A percentile compares a stretch with the other conserved stretches of the same genome.
Evolutionary conservation across 2,888 invertebrate species (phyloP).

Genomic region (Pristionchus fissidentatus): DNA sequence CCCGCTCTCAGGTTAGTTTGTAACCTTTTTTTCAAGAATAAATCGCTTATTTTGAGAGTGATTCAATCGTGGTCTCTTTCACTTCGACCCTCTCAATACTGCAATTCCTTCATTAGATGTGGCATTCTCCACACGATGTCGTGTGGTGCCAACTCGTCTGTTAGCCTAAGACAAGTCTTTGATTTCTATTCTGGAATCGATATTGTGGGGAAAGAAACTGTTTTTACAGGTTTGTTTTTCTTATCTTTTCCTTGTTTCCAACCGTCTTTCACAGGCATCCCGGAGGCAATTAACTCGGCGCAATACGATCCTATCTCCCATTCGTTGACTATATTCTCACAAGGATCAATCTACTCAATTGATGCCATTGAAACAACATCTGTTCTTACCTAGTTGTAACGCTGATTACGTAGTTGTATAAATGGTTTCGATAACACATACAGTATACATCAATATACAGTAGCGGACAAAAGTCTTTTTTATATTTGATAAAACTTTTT

Average conservation of each 20-base stretch:
- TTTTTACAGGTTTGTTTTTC: neutral
- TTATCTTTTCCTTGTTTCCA: too few species aligned
- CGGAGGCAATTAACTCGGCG: neutral
- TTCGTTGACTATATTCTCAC: conserved; percentile 29
- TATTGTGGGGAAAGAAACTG: conserved; percentile 2
- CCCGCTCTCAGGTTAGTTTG: conserved; percentile 40
- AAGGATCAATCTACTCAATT: conserved; percentile 33
- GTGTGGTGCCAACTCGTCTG: neutral
- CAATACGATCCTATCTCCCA: conserved; percentile 40
- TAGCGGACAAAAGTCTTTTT: too few species aligned
- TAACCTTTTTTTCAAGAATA: neutral
- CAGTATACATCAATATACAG: too few species aligned
- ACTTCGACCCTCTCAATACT: neutral
- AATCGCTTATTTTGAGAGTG: neutral
- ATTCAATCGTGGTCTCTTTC: conserved; percentile 9
- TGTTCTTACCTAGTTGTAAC: too few species aligned
- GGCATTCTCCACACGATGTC: conserved; percentile 26
- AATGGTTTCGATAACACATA: too few species aligned
- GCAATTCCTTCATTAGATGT: conserved; percentile 36
- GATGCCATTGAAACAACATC: neutral
- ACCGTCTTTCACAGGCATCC: too few species aligned
- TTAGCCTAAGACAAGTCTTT: neutral
- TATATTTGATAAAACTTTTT: too few species aligned
- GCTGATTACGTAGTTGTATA: too few species aligned
- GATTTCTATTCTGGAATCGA: conserved; percentile 33